Percentiles rank a stretch among this genome's conserved stretches.
Conservation (phyloP, 1,140 invertebrate species). For the Campoletis sonorensis region DNA sequence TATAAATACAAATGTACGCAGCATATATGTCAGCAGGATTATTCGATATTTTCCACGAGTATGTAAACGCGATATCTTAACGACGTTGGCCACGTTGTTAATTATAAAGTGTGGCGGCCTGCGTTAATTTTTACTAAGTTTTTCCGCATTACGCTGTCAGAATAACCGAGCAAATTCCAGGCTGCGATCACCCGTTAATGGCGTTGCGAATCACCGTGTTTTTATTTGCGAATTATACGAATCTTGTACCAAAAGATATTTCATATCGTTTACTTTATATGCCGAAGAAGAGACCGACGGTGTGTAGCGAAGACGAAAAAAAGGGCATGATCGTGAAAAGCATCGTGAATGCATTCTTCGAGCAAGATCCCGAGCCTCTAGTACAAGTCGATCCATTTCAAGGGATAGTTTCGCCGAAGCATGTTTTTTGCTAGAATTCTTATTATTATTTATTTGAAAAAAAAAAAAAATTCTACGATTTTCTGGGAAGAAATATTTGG, state of each 20-base stretch:
- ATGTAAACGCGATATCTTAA: constrained; percentile 46
- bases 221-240: constrained; percentile 59
- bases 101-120: constrained; percentile 48
- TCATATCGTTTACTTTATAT: constrained; percentile 15
- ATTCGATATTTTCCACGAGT: constrained; percentile 20
- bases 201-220: constrained; percentile 55
- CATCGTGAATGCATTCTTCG: neutral
- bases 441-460: too few species aligned
- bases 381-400: neutral
- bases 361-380: neutral
- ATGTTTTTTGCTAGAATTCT: too few species aligned
- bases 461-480: too few species aligned
- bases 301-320: neutral
- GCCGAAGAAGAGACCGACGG: neutral
- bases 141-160: constrained; percentile 45
- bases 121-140: neutral
- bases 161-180: constrained; percentile 45
- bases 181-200: constrained; percentile 52
- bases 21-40: neutral
- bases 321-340: constrained; percentile 26
- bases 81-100: constrained; percentile 57
- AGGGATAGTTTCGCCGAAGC: too few species aligned
- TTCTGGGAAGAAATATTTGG: too few species aligned
- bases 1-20: neutral
- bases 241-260: constrained; percentile 30